Evolutionary conservation across 2,888 invertebrate genomes (phyloP), one percentile per base, ranked within the genome.

Genomic region (Drosophila anomelani): DNA sequence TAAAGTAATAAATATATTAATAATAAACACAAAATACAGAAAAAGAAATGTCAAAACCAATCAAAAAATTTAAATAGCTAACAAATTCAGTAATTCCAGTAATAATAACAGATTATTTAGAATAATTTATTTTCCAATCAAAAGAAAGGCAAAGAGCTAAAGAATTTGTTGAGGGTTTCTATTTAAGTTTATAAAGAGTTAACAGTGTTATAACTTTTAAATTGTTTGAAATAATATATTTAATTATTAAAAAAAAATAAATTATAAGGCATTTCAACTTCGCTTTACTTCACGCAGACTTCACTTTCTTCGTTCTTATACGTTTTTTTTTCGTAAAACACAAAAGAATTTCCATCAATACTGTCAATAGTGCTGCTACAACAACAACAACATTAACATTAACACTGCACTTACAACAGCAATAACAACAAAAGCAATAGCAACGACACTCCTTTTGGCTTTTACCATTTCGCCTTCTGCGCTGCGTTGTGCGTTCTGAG

Each of bases 281-380:
- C 55, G 34, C 3, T 34, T 7, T 17, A 26, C 1, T 23, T 6
- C 20, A 20, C 2, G 1, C 0, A 1, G 3, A 32, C 36, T 39
- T 26, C 44, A 63, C 64, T 79, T 67, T 76, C 71, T 68, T 77
- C 64, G 55, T 74, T 69, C 29, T 56, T 69, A 20, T 34, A 12
- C 51, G 7, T 78, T 63, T 79, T 46, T 39, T 76, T 57, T 76
- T 69, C 53, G 73, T 75, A 70, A 72, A 74, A 86, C 80, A 88
- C 88, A 88, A 85, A 88, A 88, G 88, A 88, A 88, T 88, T 87
- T 88, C 89, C 88, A 88, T 89, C 89, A 88, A 88, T 88, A 89
- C 88, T 81, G 88, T 88, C 88, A 88, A 88, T 88, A 88, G 75
- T 75, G 78, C 62, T 67, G 51, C 68, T 60, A 61, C 77, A 78